phyloP scores from a whole-genome alignment of 2,888 invertebrate species.

The Troilus luridus region DNA sequence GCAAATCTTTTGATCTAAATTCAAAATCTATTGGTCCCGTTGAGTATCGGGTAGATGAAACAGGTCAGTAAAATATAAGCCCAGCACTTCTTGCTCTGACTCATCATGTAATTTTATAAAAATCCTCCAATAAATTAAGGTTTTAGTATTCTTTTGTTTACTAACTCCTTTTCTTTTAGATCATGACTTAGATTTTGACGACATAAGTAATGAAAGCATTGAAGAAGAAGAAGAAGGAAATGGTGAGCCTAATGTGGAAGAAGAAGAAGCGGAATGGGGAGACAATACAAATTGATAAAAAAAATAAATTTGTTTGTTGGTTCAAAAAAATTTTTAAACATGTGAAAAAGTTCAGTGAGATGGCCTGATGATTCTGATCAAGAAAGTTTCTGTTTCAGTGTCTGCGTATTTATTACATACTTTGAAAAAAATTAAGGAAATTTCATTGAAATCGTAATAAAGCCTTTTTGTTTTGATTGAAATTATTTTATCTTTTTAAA shows the following conservation, averaged over 20 bases:
- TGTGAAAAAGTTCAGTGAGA: neutral
- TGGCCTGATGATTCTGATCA: neutral
- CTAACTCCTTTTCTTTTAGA: slow-evolving; percentile 30
- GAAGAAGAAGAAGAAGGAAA: slow-evolving; percentile 1
- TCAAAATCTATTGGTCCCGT: neutral
- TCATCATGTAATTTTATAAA: neutral
- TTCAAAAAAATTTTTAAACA: neutral
- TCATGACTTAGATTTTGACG: slow-evolving; percentile 30
- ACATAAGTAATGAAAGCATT: neutral
- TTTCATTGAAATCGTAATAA: neutral
- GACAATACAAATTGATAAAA: neutral
- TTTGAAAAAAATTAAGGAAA: neutral
- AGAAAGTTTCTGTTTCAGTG: neutral
- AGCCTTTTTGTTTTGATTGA: neutral
- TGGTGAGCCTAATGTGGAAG: neutral
- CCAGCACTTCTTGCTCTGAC: neutral
- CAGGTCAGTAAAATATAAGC: neutral
- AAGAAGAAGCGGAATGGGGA: neutral
- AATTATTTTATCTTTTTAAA: neutral
- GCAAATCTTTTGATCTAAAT: neutral
- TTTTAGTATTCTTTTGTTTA: slow-evolving; percentile 1
- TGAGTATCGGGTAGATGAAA: neutral
- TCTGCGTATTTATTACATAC: neutral
- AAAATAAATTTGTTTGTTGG: neutral
- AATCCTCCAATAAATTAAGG: neutral